These are phyloP conservation scores for Brachylomia viminalis DNA, from an alignment of 2,888 invertebrate species.

Conservation along the genomic window DNA sequence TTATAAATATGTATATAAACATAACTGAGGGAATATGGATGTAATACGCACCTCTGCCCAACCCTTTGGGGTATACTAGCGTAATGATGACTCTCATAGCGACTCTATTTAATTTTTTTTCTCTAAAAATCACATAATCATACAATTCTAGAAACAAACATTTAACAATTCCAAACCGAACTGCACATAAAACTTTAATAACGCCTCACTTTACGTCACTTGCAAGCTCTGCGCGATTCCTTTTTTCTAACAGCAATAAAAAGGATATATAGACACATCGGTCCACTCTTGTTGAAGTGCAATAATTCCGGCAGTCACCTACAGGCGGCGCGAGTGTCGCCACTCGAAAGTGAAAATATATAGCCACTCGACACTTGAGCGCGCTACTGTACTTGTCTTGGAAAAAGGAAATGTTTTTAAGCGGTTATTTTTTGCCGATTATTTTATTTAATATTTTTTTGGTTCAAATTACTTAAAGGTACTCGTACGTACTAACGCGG, in stretches of 20 bases:
- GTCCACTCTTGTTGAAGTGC: slow-evolving; percentile 79
- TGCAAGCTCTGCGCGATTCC: slow-evolving; percentile 55
- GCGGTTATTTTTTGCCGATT: slow-evolving; percentile 44
- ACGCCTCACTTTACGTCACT: slow-evolving; percentile 69
- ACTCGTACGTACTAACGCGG: neutral
- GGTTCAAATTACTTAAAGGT: neutral
- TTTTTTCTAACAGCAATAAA: slow-evolving; percentile 80
- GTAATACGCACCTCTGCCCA: neutral
- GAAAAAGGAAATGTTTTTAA: slow-evolving; percentile 64
- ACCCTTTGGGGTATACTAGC: neutral
- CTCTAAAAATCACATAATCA: neutral
- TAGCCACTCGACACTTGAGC: slow-evolving; percentile 79
- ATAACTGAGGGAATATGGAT: too few relatives aligned
- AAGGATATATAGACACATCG: slow-evolving; percentile 72
- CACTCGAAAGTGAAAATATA: slow-evolving; percentile 80
- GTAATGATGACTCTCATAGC: neutral
- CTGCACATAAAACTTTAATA: slow-evolving; percentile 80
- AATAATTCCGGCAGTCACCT: slow-evolving; percentile 85
- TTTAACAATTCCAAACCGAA: slow-evolving; percentile 63
- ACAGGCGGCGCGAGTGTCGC: slow-evolving; percentile 82
- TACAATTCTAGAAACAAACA: slow-evolving; percentile 52
- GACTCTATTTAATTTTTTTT: neutral
- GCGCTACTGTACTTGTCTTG: slow-evolving; percentile 73
- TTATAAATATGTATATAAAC: too few relatives aligned
- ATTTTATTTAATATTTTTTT: slow-evolving; percentile 22